A percentile compares a stretch with the other conserved stretches of the same genome.
These are phyloP conservation scores for Sisyra nigra DNA, from an alignment of 2,888 invertebrate genomes.

Conservation along the genomic window DNA sequence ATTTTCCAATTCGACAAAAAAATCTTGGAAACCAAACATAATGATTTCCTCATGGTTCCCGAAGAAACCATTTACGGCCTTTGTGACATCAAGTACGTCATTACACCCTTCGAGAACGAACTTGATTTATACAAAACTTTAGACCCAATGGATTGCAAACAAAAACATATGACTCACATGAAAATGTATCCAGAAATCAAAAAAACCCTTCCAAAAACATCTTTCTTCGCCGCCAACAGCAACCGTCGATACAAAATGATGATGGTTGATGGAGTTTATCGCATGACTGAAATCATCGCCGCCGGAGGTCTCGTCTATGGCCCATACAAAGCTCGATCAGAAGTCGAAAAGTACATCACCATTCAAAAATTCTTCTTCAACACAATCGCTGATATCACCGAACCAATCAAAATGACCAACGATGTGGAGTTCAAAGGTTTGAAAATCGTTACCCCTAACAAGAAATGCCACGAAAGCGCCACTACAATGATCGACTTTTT, in stretches of 20 bases:
- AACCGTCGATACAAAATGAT: conserved; percentile 16
- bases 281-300: background rate
- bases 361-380: conserved; percentile 25
- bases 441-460: conserved; percentile 17
- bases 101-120: conserved; percentile 16
- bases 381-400: conserved; percentile 14
- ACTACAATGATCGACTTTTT: conserved; percentile 20
- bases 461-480: conserved; percentile 2
- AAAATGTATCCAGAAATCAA: background rate
- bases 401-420: conserved; percentile 11
- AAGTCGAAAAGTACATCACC: conserved; percentile 23
- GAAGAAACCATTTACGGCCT: conserved; percentile 26
- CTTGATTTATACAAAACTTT: conserved; percentile 21
- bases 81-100: conserved; percentile 21
- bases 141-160: conserved; percentile 18
- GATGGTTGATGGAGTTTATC: conserved; percentile 13
- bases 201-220: conserved; percentile 16
- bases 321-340: conserved; percentile 17
- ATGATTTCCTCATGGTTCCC: conserved; percentile 19
- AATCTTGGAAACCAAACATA: conserved; percentile 14
- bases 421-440: conserved; percentile 15
- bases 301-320: conserved; percentile 9
- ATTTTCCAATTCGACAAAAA: conserved; percentile 24
- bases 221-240: conserved; percentile 14
- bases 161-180: too few relatives aligned